Evolutionary conservation across 2,113 vertebrate species (phyloP), one percentile per base, ranked within the genome.

Genomic region (Acrocephalus kingi): DNA sequence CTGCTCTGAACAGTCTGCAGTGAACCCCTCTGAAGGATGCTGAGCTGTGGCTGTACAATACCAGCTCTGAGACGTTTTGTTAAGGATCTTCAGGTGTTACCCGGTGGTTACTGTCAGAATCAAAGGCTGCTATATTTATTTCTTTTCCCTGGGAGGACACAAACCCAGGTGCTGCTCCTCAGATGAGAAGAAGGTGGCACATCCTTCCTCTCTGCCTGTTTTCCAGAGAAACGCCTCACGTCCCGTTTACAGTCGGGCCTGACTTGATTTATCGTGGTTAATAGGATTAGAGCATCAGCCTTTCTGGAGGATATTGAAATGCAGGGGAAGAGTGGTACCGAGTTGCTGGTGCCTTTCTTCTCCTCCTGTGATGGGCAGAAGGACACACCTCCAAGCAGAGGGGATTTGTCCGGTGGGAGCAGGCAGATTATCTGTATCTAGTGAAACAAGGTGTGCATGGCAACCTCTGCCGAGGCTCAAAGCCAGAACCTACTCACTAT

Each of bases 401-500:
- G 92, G 95, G 81, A 96, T 97, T 96, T 97, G 97, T 98, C 96
- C 82, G 0, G 86, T 79, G 91, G 93, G 96, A 97, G 92, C 97
- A 90, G 88, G 88, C 79, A 92, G 96, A 98, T 97, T 96, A 97
- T 98, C 96, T 94, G 93, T 97, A 96, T 96, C 96, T 89, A 88
- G 96, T 96, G 95, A 97, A 98, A 97, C 96, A 97, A 97, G 97
- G 90, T 95, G 19, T 97, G 91, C 87, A 52, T 43, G 63, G 95
- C 94, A 97, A 97, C 97, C 96, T 98, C 95, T 96, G 96, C 97
- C 97, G 97, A 97, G 93, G 94, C 96, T 97, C 96, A 87, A 96
- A 96, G 97, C 98, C 97, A 97, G 97, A 97, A 97, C 94, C 96
- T 96, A 97, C 97, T 97, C 97, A 90, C 97, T 98, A 97, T 95